These are phyloP conservation scores for Cephus runcator DNA, from an alignment of 2,888 invertebrate species.

Conservation along the genomic window DNA sequence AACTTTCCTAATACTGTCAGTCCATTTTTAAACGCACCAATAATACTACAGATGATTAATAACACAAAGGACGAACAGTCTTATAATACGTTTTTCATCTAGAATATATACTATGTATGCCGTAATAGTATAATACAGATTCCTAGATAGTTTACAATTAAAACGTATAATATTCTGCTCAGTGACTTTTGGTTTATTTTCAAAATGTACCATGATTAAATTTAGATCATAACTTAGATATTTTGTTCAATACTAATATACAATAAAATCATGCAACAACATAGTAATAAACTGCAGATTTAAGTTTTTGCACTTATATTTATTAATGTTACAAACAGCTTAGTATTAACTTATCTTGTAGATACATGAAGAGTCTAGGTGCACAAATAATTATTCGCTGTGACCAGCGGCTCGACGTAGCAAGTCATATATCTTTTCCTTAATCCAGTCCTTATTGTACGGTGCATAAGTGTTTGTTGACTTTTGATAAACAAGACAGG, in stretches of 20 bases:
- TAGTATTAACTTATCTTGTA: constrained; percentile 37
- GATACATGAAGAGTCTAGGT: constrained; percentile 24
- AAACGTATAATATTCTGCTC: neutral
- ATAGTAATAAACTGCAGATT: neutral
- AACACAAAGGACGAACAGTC: too few relatives aligned
- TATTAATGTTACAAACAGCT: constrained; percentile 45
- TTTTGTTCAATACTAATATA: neutral
- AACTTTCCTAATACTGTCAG: too few relatives aligned
- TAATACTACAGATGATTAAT: too few relatives aligned
- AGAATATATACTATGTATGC: too few relatives aligned
- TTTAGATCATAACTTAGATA: neutral
- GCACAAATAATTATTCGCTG: constrained; percentile 35
- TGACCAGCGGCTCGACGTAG: constrained; percentile 90
- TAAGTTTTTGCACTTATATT: constrained; percentile 18
- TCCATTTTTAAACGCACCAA: too few relatives aligned
- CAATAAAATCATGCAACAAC: neutral
- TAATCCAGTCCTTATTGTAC: constrained; percentile 99
- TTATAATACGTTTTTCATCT: too few relatives aligned
- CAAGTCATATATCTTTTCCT: constrained; percentile 97
- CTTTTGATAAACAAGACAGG: constrained; percentile 96
- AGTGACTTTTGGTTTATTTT: neutral
- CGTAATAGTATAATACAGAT: neutral
- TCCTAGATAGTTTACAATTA: neutral
- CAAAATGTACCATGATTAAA: neutral
- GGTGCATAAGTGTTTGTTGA: constrained; percentile 96